Percentiles rank a stretch among this genome's conserved stretches.
Conservation (phyloP, 2,888 invertebrate genomes). For the Erynnis tages region DNA sequence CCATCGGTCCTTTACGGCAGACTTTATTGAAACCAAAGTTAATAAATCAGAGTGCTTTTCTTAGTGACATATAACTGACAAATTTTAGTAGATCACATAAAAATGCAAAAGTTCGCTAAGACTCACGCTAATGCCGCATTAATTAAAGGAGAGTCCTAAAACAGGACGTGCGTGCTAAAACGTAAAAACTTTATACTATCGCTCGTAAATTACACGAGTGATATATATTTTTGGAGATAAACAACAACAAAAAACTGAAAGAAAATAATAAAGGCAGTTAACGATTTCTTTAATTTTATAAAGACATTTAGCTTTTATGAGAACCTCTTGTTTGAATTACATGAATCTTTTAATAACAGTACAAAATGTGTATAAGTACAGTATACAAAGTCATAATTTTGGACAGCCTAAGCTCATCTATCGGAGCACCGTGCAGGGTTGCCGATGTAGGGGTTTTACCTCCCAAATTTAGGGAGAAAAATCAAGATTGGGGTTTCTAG, state of each 20-base stretch:
- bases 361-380: no score
- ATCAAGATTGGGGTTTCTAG: no score
- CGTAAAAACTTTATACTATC: constrained; percentile 3
- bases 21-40: constrained; percentile 11
- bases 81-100: constrained; percentile 30
- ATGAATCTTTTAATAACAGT: no score
- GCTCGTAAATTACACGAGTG: constrained; percentile 12
- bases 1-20: neutral
- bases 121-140: constrained; percentile 30
- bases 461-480: no score
- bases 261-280: neutral
- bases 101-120: constrained; percentile 33
- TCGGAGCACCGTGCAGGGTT: no score
- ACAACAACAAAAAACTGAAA: neutral
- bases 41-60: neutral
- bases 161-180: constrained; percentile 2
- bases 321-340: no score
- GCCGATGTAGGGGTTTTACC: no score
- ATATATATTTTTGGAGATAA: neutral
- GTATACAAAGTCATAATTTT: no score
- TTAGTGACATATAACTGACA: constrained; percentile 27
- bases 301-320: no score
- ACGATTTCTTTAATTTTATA: neutral
- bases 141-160: constrained; percentile 34
- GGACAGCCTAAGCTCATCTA: no score